Conservation (phyloP, 2,888 invertebrate species). For the Drosophila ezoana region DNA sequence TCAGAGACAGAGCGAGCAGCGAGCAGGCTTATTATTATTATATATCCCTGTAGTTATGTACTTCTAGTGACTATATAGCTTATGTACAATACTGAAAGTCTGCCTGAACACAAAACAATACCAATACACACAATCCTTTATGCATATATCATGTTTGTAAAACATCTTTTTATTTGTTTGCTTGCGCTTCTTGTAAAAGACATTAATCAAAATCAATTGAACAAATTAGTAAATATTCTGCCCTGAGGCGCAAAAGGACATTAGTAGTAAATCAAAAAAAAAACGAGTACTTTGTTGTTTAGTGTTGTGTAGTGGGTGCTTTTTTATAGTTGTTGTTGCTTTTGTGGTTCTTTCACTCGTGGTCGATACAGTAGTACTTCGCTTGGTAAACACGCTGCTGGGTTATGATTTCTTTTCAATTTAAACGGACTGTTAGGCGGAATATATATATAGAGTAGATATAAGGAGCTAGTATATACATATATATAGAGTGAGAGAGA, state of each 20-base stretch:
- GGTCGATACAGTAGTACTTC: constrained; percentile 36
- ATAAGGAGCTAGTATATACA: constrained; percentile 56
- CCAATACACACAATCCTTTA: constrained; percentile 21
- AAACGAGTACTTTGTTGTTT: constrained; percentile 37
- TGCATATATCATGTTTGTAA: constrained; percentile 25
- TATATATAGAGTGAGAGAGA: constrained; percentile 25
- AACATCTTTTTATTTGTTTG: constrained; percentile 52
- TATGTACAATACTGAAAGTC: constrained; percentile 42
- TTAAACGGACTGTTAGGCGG: constrained; percentile 59
- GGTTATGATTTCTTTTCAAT: constrained; percentile 10
- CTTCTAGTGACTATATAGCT: constrained; percentile 17
- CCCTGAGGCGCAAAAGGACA: constrained; percentile 31
- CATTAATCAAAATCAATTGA: constrained; percentile 59
- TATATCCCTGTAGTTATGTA: constrained; percentile 30
- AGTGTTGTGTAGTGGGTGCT: constrained; percentile 19
- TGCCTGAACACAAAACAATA: constrained; percentile 10
- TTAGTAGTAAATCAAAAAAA: constrained; percentile 41
- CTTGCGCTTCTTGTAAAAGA: constrained; percentile 29
- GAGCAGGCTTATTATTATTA: neutral
- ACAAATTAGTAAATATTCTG: constrained; percentile 67
- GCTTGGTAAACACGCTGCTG: constrained; percentile 24
- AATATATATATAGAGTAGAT: constrained; percentile 38
- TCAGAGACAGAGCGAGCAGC: constrained; percentile 29
- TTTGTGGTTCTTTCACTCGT: constrained; percentile 23
- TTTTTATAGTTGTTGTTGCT: constrained; percentile 22